phyloP scores from a whole-genome alignment of 2,888 invertebrate genomes.

The Agriopis aurantiaria region DNA sequence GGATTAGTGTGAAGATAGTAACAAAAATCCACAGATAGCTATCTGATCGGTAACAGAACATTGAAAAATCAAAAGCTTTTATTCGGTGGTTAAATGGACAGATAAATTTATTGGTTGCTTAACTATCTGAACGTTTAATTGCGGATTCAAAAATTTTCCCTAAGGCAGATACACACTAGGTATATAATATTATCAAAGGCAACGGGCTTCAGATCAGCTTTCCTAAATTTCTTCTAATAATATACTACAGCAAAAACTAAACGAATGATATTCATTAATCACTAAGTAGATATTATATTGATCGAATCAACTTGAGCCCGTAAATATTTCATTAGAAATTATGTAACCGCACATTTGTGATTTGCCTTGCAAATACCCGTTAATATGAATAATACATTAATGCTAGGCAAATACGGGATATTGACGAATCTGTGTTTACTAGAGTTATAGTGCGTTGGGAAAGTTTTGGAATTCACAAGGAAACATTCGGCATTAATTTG shows the following conservation, averaged over 20 bases:
- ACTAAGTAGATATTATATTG: neutral
- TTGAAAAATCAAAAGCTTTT: no score
- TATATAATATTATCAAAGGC: neutral
- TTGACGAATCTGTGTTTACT: conserved; percentile 29
- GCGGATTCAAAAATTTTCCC: no score
- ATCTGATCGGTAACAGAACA: no score
- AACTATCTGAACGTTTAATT: no score
- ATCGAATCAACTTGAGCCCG: conserved; percentile 14
- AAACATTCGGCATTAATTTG: neutral
- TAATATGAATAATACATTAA: conserved; percentile 51
- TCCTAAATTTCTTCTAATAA: neutral
- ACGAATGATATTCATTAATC: conserved; percentile 9
- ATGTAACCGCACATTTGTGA: conserved; percentile 44
- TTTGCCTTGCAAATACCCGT: conserved; percentile 50
- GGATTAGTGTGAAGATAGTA: no score
- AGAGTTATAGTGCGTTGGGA: neutral
- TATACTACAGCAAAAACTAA: neutral
- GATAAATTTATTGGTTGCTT: no score
- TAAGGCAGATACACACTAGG: neutral
- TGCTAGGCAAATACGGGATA: conserved; percentile 45
- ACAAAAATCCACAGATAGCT: no score
- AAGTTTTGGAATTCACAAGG: neutral
- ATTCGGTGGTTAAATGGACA: no score
- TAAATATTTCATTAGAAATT: conserved; percentile 47
- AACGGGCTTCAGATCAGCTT: neutral